phyloP scores from a whole-genome alignment of 2,888 invertebrate genomes.

The Hydriomena furcata region DNA sequence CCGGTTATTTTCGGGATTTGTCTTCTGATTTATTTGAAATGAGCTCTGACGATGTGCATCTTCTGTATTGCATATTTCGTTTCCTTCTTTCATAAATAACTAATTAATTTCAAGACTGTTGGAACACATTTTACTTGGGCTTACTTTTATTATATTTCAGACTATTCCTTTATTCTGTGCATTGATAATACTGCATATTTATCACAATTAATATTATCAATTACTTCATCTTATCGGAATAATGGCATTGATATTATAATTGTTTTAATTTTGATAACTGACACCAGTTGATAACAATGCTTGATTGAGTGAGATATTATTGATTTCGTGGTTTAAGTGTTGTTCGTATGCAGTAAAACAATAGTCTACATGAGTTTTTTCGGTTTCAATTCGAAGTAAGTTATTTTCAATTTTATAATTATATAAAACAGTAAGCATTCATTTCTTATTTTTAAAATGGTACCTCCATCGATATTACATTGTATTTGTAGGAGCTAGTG shows the following conservation, averaged over 20 bases:
- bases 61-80: no score
- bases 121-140: no score
- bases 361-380: conserved; percentile 49
- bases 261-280: conserved; percentile 40
- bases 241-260: conserved; percentile 44
- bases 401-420: conserved; percentile 13
- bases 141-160: not conserved
- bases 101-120: no score
- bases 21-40: not conserved
- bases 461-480: no score
- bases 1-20: not conserved
- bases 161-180: not conserved
- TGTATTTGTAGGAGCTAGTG: no score
- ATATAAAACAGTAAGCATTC: no score
- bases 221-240: conserved; percentile 46
- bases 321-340: conserved; percentile 30
- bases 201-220: conserved; percentile 34
- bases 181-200: conserved; percentile 3
- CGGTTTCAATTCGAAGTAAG: conserved; percentile 45
- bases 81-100: no score
- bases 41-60: no score
- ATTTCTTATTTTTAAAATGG: no score
- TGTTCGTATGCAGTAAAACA: conserved; percentile 19
- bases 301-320: conserved; percentile 42
- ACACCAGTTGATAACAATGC: conserved; percentile 49